Evolutionary conservation across 2,113 vertebrate genomes (phyloP), one percentile per base, ranked within the genome.

Genomic region (Sander vitreus): DNA sequence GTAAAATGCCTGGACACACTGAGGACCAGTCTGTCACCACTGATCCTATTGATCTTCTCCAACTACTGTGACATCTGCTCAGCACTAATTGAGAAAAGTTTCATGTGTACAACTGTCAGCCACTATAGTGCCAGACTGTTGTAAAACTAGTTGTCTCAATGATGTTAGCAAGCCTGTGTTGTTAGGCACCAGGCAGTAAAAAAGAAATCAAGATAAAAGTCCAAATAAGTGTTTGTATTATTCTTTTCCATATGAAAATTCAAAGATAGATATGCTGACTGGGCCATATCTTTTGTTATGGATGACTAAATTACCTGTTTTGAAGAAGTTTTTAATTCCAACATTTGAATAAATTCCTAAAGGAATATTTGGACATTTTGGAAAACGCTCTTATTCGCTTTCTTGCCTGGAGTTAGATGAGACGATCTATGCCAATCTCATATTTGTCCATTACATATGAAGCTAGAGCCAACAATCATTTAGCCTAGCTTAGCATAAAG

Each of bases 21-120:
- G 50, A 85, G 43, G 79, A 73, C 57, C 77, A 84, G 87, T 84
- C 82, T 85, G 89, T 85, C 86, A 65, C 86, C 66, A 76, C 50
- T 88, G 87, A 92, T 82, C 74, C 85, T 89, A 91, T 93, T 94
- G 93, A 93, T 93, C 92, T 85, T 82, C 55, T 75, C 74, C 57
- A 55, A 53, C 87, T 18, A 84, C 82, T 70, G 71, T 58, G 90
- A 87, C 93, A 94, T 94, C 93, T 94, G 93, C 76, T 90, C 60
- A 0, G 72, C 27, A 36, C 88, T 92, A 91, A 93, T 77, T 88
- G 89, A 88, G 70, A 87, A 77, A 83, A 43, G 80, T 88, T 90
- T 79, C 67, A 78, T 64, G 85, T 73, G 63, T 86, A 69, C 78
- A 72, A 82, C 88, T 85, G 87, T 86, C 78, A 75, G 63, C 74